A percentile compares a stretch with the other conserved stretches of the same genome.
Evolutionary conservation across 2,797 vertebrate species (phyloP).

Genomic region (Centroberyx gerrardi): DNA sequence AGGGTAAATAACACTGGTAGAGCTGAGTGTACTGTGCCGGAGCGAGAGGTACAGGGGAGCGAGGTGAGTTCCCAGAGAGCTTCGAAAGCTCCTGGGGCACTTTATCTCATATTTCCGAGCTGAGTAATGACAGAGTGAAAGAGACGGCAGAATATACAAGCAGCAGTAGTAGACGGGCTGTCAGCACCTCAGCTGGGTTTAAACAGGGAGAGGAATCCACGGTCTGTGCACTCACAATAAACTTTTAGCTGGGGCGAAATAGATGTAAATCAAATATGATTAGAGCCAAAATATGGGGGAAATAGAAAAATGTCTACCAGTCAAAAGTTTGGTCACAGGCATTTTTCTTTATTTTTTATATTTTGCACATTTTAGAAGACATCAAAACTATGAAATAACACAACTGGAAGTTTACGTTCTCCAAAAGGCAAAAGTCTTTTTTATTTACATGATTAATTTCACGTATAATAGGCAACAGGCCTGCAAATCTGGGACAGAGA

Average conservation of each 20-base stretch:
- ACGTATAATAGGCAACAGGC: not conserved
- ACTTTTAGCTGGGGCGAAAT: slow-evolving; percentile 36
- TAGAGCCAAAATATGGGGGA: no score
- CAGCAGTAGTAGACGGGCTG: slow-evolving; percentile 49
- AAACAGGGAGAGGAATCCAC: slow-evolving; percentile 57
- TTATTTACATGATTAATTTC: not conserved
- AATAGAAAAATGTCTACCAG: no score
- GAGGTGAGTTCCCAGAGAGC: slow-evolving; percentile 58
- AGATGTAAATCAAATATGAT: not conserved
- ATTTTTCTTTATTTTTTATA: no score
- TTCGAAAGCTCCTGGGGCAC: slow-evolving; percentile 54
- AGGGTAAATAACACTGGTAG: slow-evolving; percentile 35
- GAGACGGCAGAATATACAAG: slow-evolving; percentile 51
- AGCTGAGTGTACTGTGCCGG: slow-evolving; percentile 8
- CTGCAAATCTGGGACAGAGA: not conserved
- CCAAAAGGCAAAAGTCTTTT: not conserved
- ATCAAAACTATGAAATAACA: no score
- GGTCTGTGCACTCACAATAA: slow-evolving; percentile 24
- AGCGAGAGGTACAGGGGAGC: slow-evolving; percentile 34
- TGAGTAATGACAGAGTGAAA: slow-evolving; percentile 68
- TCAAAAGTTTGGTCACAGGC: no score
- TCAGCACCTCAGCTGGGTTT: slow-evolving; percentile 65
- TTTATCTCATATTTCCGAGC: slow-evolving; percentile 71
- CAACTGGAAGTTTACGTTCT: not conserved
- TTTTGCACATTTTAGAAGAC: no score